These are phyloP conservation scores for Pterophyllum scalare DNA, from an alignment of 2,113 vertebrate genomes.

Conservation along the genomic window DNA sequence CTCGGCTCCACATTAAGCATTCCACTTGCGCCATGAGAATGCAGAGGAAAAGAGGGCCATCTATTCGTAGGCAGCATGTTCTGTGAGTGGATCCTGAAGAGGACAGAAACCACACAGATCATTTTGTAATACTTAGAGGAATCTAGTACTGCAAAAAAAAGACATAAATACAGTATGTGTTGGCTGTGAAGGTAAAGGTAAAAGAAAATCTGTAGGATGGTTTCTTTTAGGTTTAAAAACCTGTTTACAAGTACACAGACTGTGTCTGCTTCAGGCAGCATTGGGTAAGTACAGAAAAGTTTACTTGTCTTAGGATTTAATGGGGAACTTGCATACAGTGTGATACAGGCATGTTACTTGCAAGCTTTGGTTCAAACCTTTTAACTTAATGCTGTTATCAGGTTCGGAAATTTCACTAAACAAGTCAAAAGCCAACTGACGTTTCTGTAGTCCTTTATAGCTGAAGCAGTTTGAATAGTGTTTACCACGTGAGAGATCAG, in stretches of 20 bases:
- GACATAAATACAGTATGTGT: neutral
- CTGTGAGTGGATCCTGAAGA: constrained; percentile 81
- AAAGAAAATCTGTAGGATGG: too few relatives aligned
- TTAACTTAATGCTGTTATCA: neutral
- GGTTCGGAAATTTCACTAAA: neutral
- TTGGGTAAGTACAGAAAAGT: neutral
- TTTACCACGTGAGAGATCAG: too few relatives aligned
- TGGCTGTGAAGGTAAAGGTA: neutral
- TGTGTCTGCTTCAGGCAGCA: neutral
- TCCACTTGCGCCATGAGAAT: constrained; percentile 93
- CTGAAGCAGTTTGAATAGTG: too few relatives aligned
- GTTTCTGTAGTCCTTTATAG: neutral
- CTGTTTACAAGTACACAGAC: neutral
- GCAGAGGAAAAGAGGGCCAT: constrained; percentile 88
- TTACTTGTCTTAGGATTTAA: neutral
- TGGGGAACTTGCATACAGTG: neutral
- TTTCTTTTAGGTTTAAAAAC: accelerated
- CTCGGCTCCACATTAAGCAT: constrained; percentile 77
- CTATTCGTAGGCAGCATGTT: constrained; percentile 85
- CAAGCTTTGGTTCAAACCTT: neutral
- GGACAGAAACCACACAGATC: neutral
- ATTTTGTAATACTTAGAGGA: neutral
- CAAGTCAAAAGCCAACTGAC: neutral
- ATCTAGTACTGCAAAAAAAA: neutral
- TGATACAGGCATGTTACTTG: neutral